A percentile compares a stretch with the other conserved stretches of the same genome.
phyloP scores from a whole-genome alignment of 2,113 vertebrate species.

The Apteryx owenii region DNA sequence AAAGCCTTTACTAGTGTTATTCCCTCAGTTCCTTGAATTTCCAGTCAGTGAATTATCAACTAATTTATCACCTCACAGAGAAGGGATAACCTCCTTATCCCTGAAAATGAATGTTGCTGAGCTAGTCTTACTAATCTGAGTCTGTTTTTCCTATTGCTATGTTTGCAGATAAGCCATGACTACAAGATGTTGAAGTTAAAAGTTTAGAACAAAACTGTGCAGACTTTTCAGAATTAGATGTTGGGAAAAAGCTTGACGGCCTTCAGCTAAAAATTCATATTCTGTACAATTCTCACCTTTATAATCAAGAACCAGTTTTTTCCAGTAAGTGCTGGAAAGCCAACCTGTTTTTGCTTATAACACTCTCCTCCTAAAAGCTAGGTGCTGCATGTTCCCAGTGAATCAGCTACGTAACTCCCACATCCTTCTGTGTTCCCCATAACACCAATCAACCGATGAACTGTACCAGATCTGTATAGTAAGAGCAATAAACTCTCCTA shows the following conservation, averaged over 20 bases:
- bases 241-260: rapidly evolving
- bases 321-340: not conserved
- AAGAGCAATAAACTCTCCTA: not conserved
- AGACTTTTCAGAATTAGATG: not conserved
- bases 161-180: not conserved
- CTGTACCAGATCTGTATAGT: not conserved
- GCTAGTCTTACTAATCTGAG: conserved; percentile 31
- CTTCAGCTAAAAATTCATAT: not conserved
- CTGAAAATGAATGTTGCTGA: conserved; percentile 58
- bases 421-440: not conserved
- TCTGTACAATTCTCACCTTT: not conserved
- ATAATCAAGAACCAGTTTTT: not conserved
- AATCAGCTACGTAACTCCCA: not conserved
- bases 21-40: conserved; percentile 29
- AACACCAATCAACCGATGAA: not conserved
- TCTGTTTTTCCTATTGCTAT: conserved; percentile 10
- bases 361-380: not conserved
- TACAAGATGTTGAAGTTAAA: not conserved
- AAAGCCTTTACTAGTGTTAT: not conserved
- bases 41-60: conserved; percentile 66
- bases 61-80: conserved; percentile 41
- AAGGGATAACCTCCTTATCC: conserved; percentile 52
- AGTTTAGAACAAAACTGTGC: not conserved
- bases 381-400: not conserved
- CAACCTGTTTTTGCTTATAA: not conserved